A percentile compares a stretch with the other conserved stretches of the same genome.
These are phyloP conservation scores for Teleogryllus occipitalis DNA, from an alignment of 1,140 invertebrate genomes.

Conservation along the genomic window DNA sequence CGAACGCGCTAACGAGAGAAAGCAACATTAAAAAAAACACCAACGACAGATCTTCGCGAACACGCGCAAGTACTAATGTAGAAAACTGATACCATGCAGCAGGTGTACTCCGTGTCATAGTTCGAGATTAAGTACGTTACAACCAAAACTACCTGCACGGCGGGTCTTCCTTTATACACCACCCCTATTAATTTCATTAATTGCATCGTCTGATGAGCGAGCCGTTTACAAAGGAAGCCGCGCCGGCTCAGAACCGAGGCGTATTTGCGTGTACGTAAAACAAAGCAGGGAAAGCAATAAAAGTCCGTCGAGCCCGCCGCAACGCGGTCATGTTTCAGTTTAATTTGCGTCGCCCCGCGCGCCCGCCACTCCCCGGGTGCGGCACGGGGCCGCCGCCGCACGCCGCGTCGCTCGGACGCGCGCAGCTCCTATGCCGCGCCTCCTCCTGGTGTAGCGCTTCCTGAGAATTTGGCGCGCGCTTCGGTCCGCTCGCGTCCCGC, in stretches of 20 bases:
- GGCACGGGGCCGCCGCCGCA: too few relatives aligned
- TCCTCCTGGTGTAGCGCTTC: too few relatives aligned
- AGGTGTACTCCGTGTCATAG: not conserved
- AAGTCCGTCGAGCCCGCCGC: not conserved
- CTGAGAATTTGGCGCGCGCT: too few relatives aligned
- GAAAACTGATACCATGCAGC: not conserved
- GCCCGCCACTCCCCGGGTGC: constrained; percentile 37
- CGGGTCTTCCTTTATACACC: not conserved
- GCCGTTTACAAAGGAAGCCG: not conserved
- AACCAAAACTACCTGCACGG: not conserved
- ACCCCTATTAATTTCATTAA: constrained; percentile 1
- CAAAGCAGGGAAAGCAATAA: constrained; percentile 4
- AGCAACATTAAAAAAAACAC: too few relatives aligned
- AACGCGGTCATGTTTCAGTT: not conserved
- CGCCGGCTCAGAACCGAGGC: not conserved
- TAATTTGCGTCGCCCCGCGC: not conserved
- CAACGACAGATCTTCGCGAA: too few relatives aligned
- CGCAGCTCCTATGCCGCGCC: too few relatives aligned
- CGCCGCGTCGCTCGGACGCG: too few relatives aligned
- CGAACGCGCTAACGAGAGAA: too few relatives aligned
- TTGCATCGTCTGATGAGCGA: not conserved
- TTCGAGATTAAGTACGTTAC: not conserved
- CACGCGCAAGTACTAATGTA: not conserved
- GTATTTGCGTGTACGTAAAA: not conserved
- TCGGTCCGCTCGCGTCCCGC: too few relatives aligned